A percentile compares a stretch with the other conserved stretches of the same genome.
These are phyloP conservation scores for Apis laboriosa DNA, from an alignment of 1,140 invertebrate genomes.

Conservation along the genomic window DNA sequence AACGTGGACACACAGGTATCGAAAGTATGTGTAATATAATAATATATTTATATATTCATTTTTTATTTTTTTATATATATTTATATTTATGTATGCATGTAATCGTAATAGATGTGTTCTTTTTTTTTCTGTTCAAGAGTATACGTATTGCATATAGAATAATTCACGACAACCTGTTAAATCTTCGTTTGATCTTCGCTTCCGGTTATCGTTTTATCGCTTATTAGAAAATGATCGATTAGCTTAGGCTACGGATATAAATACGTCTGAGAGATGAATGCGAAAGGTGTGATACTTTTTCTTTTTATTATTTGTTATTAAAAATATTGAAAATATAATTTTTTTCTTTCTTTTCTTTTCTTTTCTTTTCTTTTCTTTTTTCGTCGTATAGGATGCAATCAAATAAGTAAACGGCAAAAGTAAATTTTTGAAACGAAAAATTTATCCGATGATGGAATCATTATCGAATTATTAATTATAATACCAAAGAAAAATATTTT, in stretches of 20 bases:
- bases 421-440: too few relatives aligned
- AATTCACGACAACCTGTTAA: slow-evolving; percentile 33
- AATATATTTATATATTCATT: neutral
- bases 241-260: slow-evolving; percentile 2
- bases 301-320: neutral
- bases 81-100: slow-evolving; percentile 1
- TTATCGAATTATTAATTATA: too few relatives aligned
- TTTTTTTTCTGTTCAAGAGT: neutral
- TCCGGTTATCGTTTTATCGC: neutral
- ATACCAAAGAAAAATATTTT: too few relatives aligned
- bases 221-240: slow-evolving; percentile 29
- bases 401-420: too few relatives aligned
- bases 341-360: neutral
- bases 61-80: neutral
- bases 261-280: neutral
- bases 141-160: slow-evolving; percentile 32
- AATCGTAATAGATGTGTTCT: neutral
- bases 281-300: slow-evolving; percentile 4
- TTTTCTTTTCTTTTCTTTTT: neutral
- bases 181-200: neutral
- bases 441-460: too few relatives aligned
- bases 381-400: neutral
- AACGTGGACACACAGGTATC: slow-evolving; percentile 13
- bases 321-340: slow-evolving; percentile 1
- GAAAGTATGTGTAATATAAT: slow-evolving; percentile 4